Evolutionary conservation across 2,113 vertebrate genomes (phyloP).

Genomic region (Bothrops jararaca): DNA sequence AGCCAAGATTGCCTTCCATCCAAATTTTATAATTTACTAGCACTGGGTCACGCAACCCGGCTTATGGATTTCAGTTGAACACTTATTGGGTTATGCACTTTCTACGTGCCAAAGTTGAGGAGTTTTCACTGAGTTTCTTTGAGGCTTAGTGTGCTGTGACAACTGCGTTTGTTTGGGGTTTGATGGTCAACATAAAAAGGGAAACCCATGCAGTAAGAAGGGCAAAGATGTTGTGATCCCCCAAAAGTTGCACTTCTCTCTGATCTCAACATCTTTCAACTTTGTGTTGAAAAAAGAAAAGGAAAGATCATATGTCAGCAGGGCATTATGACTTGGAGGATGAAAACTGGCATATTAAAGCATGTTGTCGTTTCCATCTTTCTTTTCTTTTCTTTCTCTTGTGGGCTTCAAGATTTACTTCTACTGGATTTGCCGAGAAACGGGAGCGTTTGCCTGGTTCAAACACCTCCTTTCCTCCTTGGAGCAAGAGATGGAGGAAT

Average conservation of each 20-base stretch:
- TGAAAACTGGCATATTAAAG: neutral
- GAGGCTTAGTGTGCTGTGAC: neutral
- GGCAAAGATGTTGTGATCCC: neutral
- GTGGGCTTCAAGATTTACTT: slow-evolving; percentile 83
- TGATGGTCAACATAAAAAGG: neutral
- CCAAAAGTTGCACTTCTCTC: neutral
- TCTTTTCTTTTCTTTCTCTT: neutral
- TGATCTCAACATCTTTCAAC: neutral
- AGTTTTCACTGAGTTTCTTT: neutral
- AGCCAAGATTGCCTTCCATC: neutral
- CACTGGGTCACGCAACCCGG: neutral
- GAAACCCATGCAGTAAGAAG: neutral
- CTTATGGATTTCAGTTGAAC: neutral
- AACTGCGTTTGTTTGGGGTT: neutral
- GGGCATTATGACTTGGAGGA: no score
- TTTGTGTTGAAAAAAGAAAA: neutral
- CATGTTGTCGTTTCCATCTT: neutral
- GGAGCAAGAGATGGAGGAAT: slow-evolving; percentile 86
- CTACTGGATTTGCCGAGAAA: slow-evolving; percentile 93
- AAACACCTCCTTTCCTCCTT: slow-evolving; percentile 83
- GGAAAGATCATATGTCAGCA: neutral
- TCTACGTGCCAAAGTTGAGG: neutral
- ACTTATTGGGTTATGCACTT: neutral
- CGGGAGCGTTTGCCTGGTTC: slow-evolving; percentile 89
- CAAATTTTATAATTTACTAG: neutral